phyloP scores from a whole-genome alignment of 1,140 invertebrate genomes.

The Micrasema minimum region DNA sequence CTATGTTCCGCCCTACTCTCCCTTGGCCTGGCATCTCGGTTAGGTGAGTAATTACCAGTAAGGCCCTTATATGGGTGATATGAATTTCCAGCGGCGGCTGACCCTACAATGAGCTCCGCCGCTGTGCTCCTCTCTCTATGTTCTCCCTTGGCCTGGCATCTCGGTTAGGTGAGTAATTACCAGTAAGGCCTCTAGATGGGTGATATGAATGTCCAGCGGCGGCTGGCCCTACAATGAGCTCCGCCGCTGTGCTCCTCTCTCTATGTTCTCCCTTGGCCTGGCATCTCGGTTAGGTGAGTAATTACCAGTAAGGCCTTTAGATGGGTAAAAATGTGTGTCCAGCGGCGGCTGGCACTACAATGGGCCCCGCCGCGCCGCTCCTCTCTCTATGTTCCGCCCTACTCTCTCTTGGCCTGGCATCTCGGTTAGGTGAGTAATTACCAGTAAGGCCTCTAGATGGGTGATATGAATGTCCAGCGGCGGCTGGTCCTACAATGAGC shows the following conservation, averaged over 20 bases:
- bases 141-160: constrained; percentile 23
- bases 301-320: no score
- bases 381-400: constrained; percentile 39
- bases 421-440: constrained; percentile 41
- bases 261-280: constrained; percentile 27
- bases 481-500: no score
- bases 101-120: constrained; percentile 42
- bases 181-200: no score
- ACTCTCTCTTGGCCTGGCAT: constrained; percentile 21
- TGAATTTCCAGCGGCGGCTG: no score
- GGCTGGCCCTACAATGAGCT: constrained; percentile 39
- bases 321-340: no score
- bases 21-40: constrained; percentile 13
- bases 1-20: constrained; percentile 37
- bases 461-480: no score
- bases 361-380: constrained; percentile 40
- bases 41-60: constrained; percentile 39
- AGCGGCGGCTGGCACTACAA: constrained; percentile 25
- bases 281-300: constrained; percentile 41
- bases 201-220: no score
- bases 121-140: constrained; percentile 39
- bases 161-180: constrained; percentile 41
- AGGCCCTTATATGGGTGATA: neutral
- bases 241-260: constrained; percentile 38
- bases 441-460: neutral